Conservation (phyloP, 2,113 vertebrate species). For the Heterochromis multidens region DNA sequence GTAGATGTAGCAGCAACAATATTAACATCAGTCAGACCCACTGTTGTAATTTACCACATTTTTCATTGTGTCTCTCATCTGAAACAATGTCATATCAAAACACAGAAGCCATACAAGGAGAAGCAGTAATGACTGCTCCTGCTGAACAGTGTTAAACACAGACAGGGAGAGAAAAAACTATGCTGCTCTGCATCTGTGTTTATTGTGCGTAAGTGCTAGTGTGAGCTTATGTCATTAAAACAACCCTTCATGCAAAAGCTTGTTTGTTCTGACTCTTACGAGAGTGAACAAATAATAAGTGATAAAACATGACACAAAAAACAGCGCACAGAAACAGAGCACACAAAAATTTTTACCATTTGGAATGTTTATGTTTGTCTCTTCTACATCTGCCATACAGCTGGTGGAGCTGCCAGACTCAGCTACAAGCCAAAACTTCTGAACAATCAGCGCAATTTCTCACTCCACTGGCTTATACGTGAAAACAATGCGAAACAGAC, state of each 20-base stretch:
- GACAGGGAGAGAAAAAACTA: neutral
- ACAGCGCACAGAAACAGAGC: neutral
- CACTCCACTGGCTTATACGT: neutral
- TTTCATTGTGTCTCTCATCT: neutral
- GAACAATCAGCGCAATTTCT: slow-evolving; percentile 13
- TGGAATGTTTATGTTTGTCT: neutral
- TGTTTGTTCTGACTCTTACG: neutral
- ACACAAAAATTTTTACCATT: neutral
- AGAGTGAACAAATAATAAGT: neutral
- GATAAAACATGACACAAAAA: neutral
- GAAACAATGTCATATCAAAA: neutral
- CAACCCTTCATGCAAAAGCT: neutral
- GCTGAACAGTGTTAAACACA: neutral
- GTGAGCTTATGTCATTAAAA: neutral
- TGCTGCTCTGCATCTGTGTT: neutral
- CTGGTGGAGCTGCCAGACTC: slow-evolving; percentile 6
- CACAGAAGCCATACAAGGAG: neutral
- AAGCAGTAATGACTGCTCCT: neutral
- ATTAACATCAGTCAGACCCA: neutral
- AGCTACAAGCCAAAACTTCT: neutral
- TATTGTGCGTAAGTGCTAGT: neutral
- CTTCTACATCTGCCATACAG: neutral
- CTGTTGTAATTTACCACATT: neutral
- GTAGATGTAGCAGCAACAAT: neutral
- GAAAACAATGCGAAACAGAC: neutral